phyloP scores from a whole-genome alignment of 2,113 vertebrate species.

The Sula dactylatra region DNA sequence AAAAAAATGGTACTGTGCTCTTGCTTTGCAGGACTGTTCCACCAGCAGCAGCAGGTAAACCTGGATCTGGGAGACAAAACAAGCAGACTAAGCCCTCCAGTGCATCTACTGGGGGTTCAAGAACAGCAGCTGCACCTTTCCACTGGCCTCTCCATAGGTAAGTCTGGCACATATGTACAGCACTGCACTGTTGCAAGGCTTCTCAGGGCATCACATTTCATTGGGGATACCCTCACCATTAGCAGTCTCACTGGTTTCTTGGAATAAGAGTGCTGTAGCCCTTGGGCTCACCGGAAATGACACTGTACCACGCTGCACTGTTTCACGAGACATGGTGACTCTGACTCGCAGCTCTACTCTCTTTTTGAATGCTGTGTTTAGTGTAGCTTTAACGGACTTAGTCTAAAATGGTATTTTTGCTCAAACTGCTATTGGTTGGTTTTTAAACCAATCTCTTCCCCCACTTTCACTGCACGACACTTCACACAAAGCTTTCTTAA shows the following conservation, averaged over 20 bases:
- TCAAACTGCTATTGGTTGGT: neutral
- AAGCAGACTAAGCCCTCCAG: fast-evolving
- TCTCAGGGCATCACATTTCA: fast-evolving
- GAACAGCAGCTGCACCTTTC: neutral
- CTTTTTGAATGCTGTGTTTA: neutral
- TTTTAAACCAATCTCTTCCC: neutral
- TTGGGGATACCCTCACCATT: neutral
- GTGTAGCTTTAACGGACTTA: neutral
- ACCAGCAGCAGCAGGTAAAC: neutral
- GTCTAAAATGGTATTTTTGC: neutral
- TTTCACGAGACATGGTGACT: neutral
- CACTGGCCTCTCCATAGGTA: fast-evolving
- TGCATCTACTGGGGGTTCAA: fast-evolving
- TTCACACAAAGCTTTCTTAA: neutral
- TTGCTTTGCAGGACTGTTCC: neutral
- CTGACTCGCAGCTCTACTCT: neutral
- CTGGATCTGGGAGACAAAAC: no score
- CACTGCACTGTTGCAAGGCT: fast-evolving
- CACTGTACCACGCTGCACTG: fast-evolving
- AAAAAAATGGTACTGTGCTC: neutral
- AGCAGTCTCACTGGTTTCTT: fast-evolving
- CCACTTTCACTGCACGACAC: neutral
- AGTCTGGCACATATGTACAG: fast-evolving
- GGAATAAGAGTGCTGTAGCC: neutral
- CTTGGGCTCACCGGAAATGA: fast-evolving